Conservation (phyloP, 2,888 invertebrate species). For the Erebia palarica region DNA sequence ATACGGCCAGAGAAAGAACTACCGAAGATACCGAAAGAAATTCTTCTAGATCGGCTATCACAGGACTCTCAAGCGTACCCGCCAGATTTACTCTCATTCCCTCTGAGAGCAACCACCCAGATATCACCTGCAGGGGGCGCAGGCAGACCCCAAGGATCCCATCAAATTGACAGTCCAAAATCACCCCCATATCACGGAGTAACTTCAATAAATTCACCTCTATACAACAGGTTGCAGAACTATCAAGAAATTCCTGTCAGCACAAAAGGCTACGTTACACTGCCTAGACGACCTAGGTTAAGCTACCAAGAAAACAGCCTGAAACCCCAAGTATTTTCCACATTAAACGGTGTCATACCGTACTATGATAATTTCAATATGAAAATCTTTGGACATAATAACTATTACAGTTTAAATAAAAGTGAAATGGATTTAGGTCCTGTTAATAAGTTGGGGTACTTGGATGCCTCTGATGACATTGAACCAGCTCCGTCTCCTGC, state of each 20-base stretch:
- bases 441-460: conserved; percentile 72
- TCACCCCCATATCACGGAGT: conserved; percentile 70
- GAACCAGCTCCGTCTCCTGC: conserved; percentile 79
- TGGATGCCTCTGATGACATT: conserved; percentile 73
- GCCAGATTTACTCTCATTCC: conserved; percentile 91
- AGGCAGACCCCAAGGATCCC: conserved; percentile 41
- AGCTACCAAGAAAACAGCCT: conserved; percentile 82
- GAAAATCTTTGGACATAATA: conserved; percentile 92
- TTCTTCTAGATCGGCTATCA: conserved; percentile 69
- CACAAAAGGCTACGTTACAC: conserved; percentile 92
- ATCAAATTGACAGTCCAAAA: conserved; percentile 62
- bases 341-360: conserved; percentile 76
- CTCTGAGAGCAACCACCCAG: conserved; percentile 74
- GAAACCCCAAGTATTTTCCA: conserved; percentile 68
- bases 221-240: conserved; percentile 81
- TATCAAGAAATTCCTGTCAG: conserved; percentile 82
- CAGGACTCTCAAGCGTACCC: conserved; percentile 86
- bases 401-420: conserved; percentile 89
- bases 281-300: conserved; percentile 89
- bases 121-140: conserved; percentile 77
- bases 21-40: conserved; percentile 77
- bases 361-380: conserved; percentile 91
- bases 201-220: conserved; percentile 55
- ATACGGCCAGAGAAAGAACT: conserved; percentile 83
- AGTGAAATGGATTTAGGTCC: conserved; percentile 83